Conservation (phyloP, 2,797 vertebrate species). For the Cyprinodon diabolis region DNA sequence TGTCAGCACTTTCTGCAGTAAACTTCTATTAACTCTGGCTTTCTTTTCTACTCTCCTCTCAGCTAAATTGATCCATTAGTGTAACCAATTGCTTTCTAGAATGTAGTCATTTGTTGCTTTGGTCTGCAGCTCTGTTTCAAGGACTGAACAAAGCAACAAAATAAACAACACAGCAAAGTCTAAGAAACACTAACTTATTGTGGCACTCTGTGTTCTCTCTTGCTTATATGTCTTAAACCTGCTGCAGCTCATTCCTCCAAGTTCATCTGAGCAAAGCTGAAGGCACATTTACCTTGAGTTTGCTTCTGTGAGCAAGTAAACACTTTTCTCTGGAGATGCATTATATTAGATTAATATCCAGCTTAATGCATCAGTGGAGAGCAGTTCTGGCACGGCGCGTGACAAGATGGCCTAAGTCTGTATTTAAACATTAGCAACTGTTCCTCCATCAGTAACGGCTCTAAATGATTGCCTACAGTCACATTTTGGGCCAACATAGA, state of each 20-base stretch:
- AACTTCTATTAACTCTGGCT: slow-evolving; percentile 36
- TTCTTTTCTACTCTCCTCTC: slow-evolving; percentile 42
- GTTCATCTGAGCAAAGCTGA: slow-evolving; percentile 37
- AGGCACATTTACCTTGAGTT: slow-evolving; percentile 41
- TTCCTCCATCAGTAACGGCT: background rate
- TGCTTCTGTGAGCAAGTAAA: slow-evolving; percentile 33
- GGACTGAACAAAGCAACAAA: slow-evolving; percentile 36
- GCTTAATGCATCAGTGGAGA: slow-evolving; percentile 29
- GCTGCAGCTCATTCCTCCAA: slow-evolving; percentile 22
- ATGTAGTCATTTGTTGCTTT: slow-evolving; percentile 48
- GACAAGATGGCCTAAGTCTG: slow-evolving; percentile 20
- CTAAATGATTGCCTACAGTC: background rate
- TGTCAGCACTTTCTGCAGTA: slow-evolving; percentile 48
- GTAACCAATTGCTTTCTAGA: slow-evolving; percentile 54
- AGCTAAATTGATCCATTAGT: slow-evolving; percentile 65
- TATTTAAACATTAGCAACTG: slow-evolving; percentile 15
- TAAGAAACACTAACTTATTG: slow-evolving; percentile 33
- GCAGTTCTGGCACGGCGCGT: slow-evolving; percentile 8
- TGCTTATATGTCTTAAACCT: slow-evolving; percentile 33
- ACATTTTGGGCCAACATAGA: background rate
- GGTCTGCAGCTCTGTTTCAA: slow-evolving; percentile 37
- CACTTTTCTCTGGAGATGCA: slow-evolving; percentile 35
- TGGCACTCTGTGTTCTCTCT: slow-evolving; percentile 42
- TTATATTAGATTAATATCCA: slow-evolving; percentile 42
- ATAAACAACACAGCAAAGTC: slow-evolving; percentile 51